Conservation (phyloP, 2,797 vertebrate species). For the Psittacula echo region DNA sequence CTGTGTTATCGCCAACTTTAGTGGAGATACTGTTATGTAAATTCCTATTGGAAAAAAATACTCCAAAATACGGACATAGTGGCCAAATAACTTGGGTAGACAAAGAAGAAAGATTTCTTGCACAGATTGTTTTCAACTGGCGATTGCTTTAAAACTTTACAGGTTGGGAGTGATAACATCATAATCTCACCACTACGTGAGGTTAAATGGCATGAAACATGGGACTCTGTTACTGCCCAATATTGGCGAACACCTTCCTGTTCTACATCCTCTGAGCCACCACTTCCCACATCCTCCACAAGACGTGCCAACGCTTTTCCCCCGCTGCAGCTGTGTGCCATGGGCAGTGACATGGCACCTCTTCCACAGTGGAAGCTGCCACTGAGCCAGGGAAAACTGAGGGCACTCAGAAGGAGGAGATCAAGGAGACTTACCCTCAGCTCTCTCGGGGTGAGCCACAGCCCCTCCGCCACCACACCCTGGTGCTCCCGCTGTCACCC, state of each 20-base stretch:
- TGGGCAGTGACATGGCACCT: background rate
- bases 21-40: background rate
- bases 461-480: too few species aligned
- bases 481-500: too few species aligned
- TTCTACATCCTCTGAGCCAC: rapidly evolving
- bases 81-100: too few species aligned
- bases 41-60: background rate
- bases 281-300: background rate
- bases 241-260: rapidly evolving
- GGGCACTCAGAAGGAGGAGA: too few species aligned
- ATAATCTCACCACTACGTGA: rapidly evolving
- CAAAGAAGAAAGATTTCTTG: background rate
- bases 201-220: background rate
- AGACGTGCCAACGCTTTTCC: background rate
- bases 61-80: background rate
- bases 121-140: background rate
- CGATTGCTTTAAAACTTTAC: background rate
- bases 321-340: too few species aligned
- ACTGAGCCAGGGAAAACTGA: too few species aligned
- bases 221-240: rapidly evolving
- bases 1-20: background rate
- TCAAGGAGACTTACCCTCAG: background rate
- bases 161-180: background rate
- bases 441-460: background rate
- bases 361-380: background rate